Evolutionary conservation across 2,888 invertebrate species (phyloP), one percentile per base, ranked within the genome.

Genomic region (Meta bourneti): DNA sequence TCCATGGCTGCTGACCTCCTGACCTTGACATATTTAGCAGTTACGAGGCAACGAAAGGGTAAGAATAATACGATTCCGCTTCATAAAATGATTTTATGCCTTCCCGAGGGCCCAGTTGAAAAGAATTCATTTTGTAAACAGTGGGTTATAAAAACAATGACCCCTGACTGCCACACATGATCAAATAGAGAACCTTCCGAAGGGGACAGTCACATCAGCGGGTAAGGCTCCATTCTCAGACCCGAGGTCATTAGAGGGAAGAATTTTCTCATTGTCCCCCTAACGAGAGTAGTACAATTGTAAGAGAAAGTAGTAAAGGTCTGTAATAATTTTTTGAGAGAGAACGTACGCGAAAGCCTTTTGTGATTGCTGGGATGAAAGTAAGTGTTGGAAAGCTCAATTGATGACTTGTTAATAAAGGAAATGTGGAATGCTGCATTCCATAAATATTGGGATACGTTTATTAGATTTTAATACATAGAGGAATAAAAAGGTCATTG

Each of bases 101-200:
- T 9, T 72, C 70, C 70, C 20, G 19, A 19, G 72, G 11, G 72
- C 72, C 9, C 34, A 34, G 34, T 34, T 34, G 34, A 34, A 34
- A 34, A 20, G 79, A 20, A 20, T 54, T 80, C 51, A 61, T 61
- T 34, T 61, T 11, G 52, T 69, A 48, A 77, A 34, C 52, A 85
- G 20, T 20, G 74, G 54, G 34, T 19, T 16, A 52, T 74, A 83
- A 72, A 83, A 72, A 72, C 7, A 7, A 20, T 20, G 61, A 52
- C 61, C 79, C 54, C 74, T 85, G 85, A 61, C 79, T 61, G 85
- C 84, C 84, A 75, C 84, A 75, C 75, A 75, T 54, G 61, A 52
- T 54, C 54, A 72, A 54, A 48, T 82, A n/a, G 6, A 7, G n/a
- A 48, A 48, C 81, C 71, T 82, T 70, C 70, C 81, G 48, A 20